phyloP scores from a whole-genome alignment of 2,888 invertebrate genomes.

The Apantesis nais region DNA sequence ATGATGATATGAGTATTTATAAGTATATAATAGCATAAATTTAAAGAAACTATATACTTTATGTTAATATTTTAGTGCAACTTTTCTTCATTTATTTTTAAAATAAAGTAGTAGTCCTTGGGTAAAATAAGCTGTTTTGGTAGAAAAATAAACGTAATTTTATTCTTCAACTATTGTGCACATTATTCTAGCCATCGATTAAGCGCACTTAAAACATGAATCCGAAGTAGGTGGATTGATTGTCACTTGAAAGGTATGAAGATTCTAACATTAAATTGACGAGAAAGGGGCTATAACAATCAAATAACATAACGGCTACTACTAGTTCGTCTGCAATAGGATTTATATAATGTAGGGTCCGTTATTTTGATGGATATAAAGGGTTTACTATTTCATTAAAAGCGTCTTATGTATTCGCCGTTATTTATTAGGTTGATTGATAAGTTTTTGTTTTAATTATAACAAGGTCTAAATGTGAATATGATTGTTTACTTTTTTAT shows the following conservation, averaged over 20 bases:
- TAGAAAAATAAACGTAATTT: not conserved
- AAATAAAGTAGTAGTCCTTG: not conserved
- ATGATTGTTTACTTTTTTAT: too few relatives aligned
- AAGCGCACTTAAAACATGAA: constrained; percentile 19
- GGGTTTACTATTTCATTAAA: not conserved
- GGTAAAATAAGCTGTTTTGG: not conserved
- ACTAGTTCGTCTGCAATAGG: not conserved
- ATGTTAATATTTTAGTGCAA: too few relatives aligned
- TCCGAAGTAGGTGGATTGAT: constrained; percentile 20
- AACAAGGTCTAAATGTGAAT: too few relatives aligned
- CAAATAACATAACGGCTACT: not conserved
- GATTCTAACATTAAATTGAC: constrained; percentile 27
- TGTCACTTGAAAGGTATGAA: constrained; percentile 12
- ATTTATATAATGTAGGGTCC: not conserved
- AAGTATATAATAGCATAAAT: too few relatives aligned
- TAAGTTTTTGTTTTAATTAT: too few relatives aligned
- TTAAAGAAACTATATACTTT: too few relatives aligned
- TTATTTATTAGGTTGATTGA: not conserved
- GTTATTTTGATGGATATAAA: not conserved
- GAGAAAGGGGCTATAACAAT: constrained; percentile 33
- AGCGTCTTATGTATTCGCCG: not conserved
- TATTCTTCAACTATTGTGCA: not conserved
- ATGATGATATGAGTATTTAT: too few relatives aligned
- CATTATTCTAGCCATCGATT: constrained; percentile 4
- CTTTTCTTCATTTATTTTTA: too few relatives aligned